A percentile compares a stretch with the other conserved stretches of the same genome.
Conservation (phyloP, 2,113 vertebrate species). For the Cepphus grylle region DNA sequence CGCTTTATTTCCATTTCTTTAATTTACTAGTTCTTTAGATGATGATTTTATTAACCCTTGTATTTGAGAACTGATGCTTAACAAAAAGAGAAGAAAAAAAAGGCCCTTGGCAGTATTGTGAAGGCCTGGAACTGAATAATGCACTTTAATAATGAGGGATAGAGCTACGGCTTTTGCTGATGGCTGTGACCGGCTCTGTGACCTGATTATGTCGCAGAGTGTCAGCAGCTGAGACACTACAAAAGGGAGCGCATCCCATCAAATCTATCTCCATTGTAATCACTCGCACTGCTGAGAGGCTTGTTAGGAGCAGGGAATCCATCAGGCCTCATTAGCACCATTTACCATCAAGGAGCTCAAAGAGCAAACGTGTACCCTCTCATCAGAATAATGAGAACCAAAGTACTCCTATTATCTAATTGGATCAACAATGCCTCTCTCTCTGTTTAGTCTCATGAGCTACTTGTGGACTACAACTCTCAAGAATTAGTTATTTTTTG, state of each 20-base stretch:
- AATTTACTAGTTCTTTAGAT: conserved; percentile 55
- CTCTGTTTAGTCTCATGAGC: background rate
- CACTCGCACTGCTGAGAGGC: conserved; percentile 74
- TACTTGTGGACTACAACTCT: background rate
- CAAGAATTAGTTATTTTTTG: conserved; percentile 2
- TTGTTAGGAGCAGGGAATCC: conserved; percentile 78
- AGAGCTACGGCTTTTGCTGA: conserved; percentile 81
- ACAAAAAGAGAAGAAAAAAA: conserved; percentile 26
- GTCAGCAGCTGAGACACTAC: conserved; percentile 85
- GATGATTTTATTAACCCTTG: conserved; percentile 67
- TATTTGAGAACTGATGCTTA: conserved; percentile 55
- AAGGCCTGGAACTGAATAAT: conserved; percentile 81
- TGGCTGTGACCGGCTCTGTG: conserved; percentile 84
- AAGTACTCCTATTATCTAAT: conserved; percentile 45
- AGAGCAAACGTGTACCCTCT: conserved; percentile 57
- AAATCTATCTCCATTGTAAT: conserved; percentile 81
- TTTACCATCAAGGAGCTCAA: conserved; percentile 79
- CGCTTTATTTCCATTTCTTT: conserved; percentile 54
- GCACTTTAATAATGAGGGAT: conserved; percentile 81
- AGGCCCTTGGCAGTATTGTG: conserved; percentile 70
- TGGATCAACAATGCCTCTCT: background rate
- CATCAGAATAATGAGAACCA: conserved; percentile 58
- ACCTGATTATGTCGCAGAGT: conserved; percentile 88
- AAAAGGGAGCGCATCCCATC: conserved; percentile 83
- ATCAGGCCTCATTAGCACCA: conserved; percentile 82